Conservation (phyloP, 2,797 vertebrate species). For the Pseudotriccus pelzelni region DNA sequence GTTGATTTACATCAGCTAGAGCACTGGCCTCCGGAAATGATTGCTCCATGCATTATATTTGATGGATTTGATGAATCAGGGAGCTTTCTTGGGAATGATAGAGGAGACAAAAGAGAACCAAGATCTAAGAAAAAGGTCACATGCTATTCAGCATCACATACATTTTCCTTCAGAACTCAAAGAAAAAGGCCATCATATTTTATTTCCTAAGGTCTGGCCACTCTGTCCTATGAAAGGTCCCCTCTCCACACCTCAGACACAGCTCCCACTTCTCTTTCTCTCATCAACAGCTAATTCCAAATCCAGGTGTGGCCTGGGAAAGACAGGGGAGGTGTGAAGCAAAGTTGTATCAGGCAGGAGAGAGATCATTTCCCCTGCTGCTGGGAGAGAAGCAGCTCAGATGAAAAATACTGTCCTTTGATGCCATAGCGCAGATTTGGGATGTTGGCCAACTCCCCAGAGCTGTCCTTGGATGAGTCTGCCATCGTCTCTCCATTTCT, state of each 20-base stretch:
- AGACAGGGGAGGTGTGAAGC: not conserved
- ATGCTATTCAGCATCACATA: not conserved
- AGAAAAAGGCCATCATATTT: not conserved
- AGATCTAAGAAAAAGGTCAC: not conserved
- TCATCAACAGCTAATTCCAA: not conserved
- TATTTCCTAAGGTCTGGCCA: not conserved
- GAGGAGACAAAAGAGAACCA: not conserved
- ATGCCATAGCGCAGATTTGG: not conserved
- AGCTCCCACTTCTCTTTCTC: not conserved
- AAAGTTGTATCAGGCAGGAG: not conserved
- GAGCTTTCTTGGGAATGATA: not conserved
- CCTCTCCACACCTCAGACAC: not conserved
- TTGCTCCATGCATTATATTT: not conserved
- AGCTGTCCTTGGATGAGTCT: not conserved
- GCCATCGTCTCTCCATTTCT: fast-evolving
- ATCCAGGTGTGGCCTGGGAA: not conserved
- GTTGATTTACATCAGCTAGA: not conserved
- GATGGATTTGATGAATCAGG: not conserved
- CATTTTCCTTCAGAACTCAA: not conserved
- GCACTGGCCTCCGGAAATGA: not conserved
- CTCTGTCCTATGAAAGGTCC: not conserved
- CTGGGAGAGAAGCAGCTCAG: not conserved
- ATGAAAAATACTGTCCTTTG: not conserved
- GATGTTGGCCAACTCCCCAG: not conserved
- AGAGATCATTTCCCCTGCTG: not conserved